Percentiles rank a stretch among this genome's conserved stretches.
Conservation (phyloP, 2,888 invertebrate species). For the Allolobophora icterica region DNA sequence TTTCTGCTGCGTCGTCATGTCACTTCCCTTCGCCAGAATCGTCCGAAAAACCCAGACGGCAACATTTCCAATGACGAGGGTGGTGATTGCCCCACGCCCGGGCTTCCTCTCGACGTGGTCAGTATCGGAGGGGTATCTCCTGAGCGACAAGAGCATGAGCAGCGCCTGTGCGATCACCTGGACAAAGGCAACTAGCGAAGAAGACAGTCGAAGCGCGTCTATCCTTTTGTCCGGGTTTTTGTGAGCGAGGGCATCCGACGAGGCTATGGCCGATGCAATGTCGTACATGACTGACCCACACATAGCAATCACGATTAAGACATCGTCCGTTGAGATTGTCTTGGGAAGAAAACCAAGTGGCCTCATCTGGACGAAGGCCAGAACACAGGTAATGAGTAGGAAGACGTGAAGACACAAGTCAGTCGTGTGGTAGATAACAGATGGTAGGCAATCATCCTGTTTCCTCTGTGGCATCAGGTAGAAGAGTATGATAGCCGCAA, state of each 20-base stretch:
- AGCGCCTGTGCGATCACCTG: conserved; percentile 60
- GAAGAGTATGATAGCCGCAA: conserved; percentile 61
- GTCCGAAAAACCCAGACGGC: conserved; percentile 74
- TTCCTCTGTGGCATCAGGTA: conserved; percentile 54
- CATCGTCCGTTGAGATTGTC: conserved; percentile 68
- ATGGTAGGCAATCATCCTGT: conserved; percentile 15
- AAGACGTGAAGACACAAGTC: conserved; percentile 52
- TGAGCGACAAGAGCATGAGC: conserved; percentile 60
- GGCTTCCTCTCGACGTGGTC: conserved; percentile 64
- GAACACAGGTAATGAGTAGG: conserved; percentile 55
- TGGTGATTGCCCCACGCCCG: conserved; percentile 71
- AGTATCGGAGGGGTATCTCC: conserved; percentile 54
- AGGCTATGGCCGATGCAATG: conserved; percentile 35
- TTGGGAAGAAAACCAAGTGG: conserved; percentile 46
- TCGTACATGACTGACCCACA: conserved; percentile 83
- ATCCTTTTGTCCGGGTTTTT: neutral
- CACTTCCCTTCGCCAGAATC: conserved; percentile 41
- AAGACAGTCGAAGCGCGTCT: conserved; percentile 30
- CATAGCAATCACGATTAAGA: conserved; percentile 87
- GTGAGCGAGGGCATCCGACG: conserved; percentile 47
- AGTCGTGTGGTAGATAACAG: conserved; percentile 54
- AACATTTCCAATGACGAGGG: conserved; percentile 72
- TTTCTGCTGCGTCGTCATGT: conserved; percentile 32
- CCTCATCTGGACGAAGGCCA: conserved; percentile 50
- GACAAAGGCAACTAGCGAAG: conserved; percentile 45